Evolutionary conservation across 2,888 invertebrate genomes (phyloP).

Genomic region (Leptothorax acervorum): DNA sequence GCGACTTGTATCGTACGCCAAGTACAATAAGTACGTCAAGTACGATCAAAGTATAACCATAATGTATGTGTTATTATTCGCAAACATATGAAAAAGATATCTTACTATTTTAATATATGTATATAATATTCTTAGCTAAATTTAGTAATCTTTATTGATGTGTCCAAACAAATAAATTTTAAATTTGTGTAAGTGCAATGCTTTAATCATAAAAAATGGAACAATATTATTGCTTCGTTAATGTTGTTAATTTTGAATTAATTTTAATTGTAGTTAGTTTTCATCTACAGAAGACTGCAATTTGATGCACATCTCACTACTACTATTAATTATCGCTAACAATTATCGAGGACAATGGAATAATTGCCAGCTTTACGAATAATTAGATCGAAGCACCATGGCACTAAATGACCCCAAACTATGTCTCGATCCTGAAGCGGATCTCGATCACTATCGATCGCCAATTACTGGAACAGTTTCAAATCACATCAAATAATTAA

Average conservation of each 20-base stretch:
- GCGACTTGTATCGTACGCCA: background rate
- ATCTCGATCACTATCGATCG: constrained; percentile 56
- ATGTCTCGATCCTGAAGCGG: constrained; percentile 40
- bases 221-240: background rate
- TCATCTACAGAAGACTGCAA: background rate
- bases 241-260: background rate
- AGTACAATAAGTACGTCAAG: background rate
- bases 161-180: background rate
- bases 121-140: background rate
- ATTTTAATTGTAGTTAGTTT: background rate
- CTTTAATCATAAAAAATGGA: background rate
- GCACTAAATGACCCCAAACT: constrained; percentile 47
- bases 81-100: background rate
- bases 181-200: background rate
- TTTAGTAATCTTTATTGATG: too few species aligned
- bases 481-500: background rate
- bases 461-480: constrained; percentile 49
- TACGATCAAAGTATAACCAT: background rate
- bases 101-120: too few species aligned
- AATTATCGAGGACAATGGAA: constrained; percentile 67
- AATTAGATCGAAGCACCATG: constrained; percentile 65
- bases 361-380: constrained; percentile 56
- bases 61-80: background rate
- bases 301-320: background rate
- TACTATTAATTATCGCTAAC: constrained; percentile 59